Percentiles rank a stretch among this genome's conserved stretches.
Conservation (phyloP, 2,113 vertebrate species). For the Cryptomyrus ogoouensis region DNA sequence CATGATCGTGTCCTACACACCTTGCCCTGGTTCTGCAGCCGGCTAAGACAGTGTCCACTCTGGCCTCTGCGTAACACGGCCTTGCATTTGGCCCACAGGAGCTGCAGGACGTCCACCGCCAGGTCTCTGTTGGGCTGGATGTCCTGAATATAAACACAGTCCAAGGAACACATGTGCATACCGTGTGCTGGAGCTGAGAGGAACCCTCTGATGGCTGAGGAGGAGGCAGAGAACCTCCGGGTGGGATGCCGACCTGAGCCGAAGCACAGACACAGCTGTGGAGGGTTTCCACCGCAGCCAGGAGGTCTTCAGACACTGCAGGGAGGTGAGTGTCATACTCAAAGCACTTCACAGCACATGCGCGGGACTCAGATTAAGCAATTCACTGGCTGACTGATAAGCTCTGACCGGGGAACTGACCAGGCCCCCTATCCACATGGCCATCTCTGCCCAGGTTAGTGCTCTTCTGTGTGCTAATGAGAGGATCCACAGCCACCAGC, state of each 20-base stretch:
- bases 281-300: conserved; percentile 58
- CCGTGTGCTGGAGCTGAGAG: background rate
- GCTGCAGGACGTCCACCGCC: conserved; percentile 62
- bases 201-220: background rate
- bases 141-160: conserved; percentile 53
- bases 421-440: conserved; percentile 26
- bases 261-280: conserved; percentile 60
- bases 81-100: conserved; percentile 80
- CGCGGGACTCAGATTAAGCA: background rate
- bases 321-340: background rate
- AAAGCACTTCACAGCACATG: background rate
- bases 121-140: conserved; percentile 69
- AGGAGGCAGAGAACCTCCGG: background rate
- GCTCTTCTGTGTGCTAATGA: conserved; percentile 58
- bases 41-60: conserved; percentile 45
- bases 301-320: conserved; percentile 55
- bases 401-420: conserved; percentile 18
- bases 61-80: conserved; percentile 55
- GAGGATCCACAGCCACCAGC: conserved; percentile 58
- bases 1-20: conserved; percentile 25
- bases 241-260: conserved; percentile 57
- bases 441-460: conserved; percentile 32
- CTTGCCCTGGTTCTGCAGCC: conserved; percentile 62
- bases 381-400: background rate
- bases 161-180: background rate